Evolutionary conservation across 2,888 invertebrate genomes (phyloP), one percentile per base, ranked within the genome.

Genomic region (Alsophila aescularia): DNA sequence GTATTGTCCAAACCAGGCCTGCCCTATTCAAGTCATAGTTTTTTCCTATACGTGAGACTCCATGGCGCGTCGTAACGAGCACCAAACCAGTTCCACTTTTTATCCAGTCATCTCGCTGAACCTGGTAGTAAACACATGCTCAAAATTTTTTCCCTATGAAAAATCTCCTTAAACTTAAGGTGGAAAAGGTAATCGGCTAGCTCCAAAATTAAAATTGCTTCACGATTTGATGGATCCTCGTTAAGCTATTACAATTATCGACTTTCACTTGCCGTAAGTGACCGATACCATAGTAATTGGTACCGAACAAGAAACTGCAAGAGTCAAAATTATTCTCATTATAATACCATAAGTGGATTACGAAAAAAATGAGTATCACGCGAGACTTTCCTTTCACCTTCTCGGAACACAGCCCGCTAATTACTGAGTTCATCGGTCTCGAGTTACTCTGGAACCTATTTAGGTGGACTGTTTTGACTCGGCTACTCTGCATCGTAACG

Each of bases 1-100:
- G 85, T 85, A 89, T 90, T 87, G 87, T 88, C 83, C 83, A 79
- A 83, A 87, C 84, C 87, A 72, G 77, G 86, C 83, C 77, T 67
- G 72, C 76, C 78, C 72, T 75, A 77, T 75, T 79, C 79, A 78
- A 75, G 70, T 64, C 72, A 87, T 44, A 24, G 10, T 89, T 88
- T 90, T 83, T 87, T 77, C 78, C 69, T 72, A 77, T 80, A 83
- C 85, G 82, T 85, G 87, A 89, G 90, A 89, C 87, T 81, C 79
- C 70, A 74, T 75, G 87, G 83, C 87, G 86, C 83, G 82, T 80
- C 82, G 77, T 87, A 87, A 87, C 89, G 80, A 87, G 80, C 82
- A 78, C 78, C 76, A 83, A 88, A 87, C 90, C 84, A 80, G 90
- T 88, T 86, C 81, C 72, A 83, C 80, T 77, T 84, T 78, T 83